Conservation (phyloP, 2,888 invertebrate genomes). For the Troglohyphantes excavatus region DNA sequence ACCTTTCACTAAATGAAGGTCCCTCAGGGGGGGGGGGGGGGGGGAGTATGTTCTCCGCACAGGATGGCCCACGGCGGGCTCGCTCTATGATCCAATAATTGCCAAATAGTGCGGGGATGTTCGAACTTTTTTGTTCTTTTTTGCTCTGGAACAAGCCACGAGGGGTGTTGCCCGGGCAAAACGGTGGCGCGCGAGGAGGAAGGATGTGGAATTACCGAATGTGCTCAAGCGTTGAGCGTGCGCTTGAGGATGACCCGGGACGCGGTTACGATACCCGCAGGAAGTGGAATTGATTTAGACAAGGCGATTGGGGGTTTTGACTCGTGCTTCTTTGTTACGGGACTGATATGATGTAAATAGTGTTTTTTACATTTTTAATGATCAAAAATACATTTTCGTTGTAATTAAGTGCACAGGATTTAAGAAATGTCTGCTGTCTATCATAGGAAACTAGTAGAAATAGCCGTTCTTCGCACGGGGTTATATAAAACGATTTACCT, state of each 20-base stretch:
- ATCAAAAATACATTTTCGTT: too few species aligned
- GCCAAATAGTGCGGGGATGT: constrained; percentile 3
- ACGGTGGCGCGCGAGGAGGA: constrained; percentile 71
- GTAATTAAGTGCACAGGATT: too few species aligned
- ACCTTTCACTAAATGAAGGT: constrained; percentile 1
- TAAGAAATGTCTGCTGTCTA: too few species aligned
- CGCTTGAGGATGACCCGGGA: neutral
- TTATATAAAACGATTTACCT: too few species aligned
- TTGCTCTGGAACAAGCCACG: neutral
- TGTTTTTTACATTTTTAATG: too few species aligned
- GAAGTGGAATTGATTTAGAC: constrained; percentile 53
- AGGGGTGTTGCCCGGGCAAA: constrained; percentile 70
- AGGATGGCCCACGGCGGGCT: constrained; percentile 26
- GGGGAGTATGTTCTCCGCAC: neutral
- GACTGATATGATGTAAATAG: too few species aligned
- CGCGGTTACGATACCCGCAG: constrained; percentile 3
- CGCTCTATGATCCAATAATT: constrained; percentile 49
- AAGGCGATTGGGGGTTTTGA: neutral
- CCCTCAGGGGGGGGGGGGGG: neutral
- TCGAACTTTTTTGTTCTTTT: neutral
- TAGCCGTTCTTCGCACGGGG: too few species aligned
- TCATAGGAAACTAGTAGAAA: too few species aligned
- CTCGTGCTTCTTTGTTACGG: neutral
- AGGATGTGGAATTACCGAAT: constrained; percentile 49
- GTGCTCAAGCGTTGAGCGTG: constrained; percentile 44